Base-by-base conservation (phyloP, 2,797 vertebrate species). In the Muscicapa striata region DNA sequence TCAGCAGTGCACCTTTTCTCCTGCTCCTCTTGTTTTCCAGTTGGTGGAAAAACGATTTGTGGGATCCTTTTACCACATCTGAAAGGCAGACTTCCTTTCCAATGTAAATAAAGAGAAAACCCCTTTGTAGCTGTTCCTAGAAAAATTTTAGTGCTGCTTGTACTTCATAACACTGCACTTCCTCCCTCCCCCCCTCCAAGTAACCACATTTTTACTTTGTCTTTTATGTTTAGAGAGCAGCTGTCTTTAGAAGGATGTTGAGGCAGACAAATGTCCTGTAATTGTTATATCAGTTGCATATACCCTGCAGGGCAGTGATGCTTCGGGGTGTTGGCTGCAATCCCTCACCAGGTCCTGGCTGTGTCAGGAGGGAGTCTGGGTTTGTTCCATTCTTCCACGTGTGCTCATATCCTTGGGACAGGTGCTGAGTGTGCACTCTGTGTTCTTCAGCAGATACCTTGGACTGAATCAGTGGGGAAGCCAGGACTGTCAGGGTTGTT, bases 1-100 rank as follows among this genome's bases (percentile, higher is more conserved):
- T 43, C 38, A 54, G 16, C 40, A 85, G 14, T 4, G 1, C 2
- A 0, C 0, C 0, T 51, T 49, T 79, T 40, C 40, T 51, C 4
- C 1, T 45, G 29, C 17, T 81, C 13, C 5, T 87, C 41, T 70
- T 69, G 13, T 55, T 62, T 72, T 48, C n/a, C n/a, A 34, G 40
- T 27, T 36, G 36, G 11, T 79, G 59, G 26, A 62, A 69, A 41
- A 67, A 14, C 2, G 0, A 7, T 66, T 52, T 57, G 21, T 83
- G 6, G 4, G 7, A 11, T 83, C 7, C 38, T 38, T 58, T 83
- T 57, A 9, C 41, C 63, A 4, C 26, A n/a, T 36, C 15, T 49
- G 49, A 86, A 78, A 59, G 41, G 23, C 26, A 77, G 52, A 41
- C 27, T 74, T 7, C 10, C 61, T 74, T 84, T 85, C 67, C 36